Conservation (phyloP, 2,113 vertebrate species). For the Ictalurus punctatus region DNA sequence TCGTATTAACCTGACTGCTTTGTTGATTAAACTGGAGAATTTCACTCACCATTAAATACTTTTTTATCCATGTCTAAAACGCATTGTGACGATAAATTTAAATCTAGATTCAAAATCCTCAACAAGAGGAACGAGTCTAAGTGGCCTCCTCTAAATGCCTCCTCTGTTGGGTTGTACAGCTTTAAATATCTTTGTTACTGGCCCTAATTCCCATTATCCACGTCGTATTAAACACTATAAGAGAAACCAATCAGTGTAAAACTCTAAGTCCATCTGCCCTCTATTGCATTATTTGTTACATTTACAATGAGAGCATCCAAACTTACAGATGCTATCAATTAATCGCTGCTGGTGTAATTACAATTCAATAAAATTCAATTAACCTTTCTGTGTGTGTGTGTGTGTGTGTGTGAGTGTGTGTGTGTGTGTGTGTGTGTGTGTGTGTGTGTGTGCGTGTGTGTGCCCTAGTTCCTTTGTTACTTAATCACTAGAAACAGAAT, state of each 20-base stretch:
- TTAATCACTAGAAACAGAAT: conserved; percentile 57
- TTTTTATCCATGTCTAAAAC: not conserved
- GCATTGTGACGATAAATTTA: not conserved
- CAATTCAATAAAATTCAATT: conserved; percentile 82
- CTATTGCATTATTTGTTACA: conserved; percentile 73
- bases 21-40: not conserved
- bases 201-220: not conserved
- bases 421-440: not conserved
- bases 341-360: conserved; percentile 78
- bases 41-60: too few relatives aligned
- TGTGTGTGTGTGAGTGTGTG: not conserved
- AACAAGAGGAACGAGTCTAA: not conserved
- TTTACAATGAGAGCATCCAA: conserved; percentile 79
- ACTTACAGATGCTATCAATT: conserved; percentile 81
- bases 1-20: not conserved
- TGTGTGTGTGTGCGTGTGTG: not conserved
- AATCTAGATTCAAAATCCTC: not conserved
- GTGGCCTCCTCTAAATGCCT: not conserved
- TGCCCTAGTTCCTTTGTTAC: conserved; percentile 56
- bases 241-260: conserved; percentile 28
- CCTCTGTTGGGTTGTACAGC: not conserved
- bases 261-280: conserved; percentile 51
- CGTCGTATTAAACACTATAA: not conserved
- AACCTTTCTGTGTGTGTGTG: conserved; percentile 62
- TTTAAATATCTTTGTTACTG: not conserved